Percentiles rank a stretch among this genome's conserved stretches.
Evolutionary conservation across 2,888 invertebrate genomes (phyloP).

Genomic region (Brachyptera risi): DNA sequence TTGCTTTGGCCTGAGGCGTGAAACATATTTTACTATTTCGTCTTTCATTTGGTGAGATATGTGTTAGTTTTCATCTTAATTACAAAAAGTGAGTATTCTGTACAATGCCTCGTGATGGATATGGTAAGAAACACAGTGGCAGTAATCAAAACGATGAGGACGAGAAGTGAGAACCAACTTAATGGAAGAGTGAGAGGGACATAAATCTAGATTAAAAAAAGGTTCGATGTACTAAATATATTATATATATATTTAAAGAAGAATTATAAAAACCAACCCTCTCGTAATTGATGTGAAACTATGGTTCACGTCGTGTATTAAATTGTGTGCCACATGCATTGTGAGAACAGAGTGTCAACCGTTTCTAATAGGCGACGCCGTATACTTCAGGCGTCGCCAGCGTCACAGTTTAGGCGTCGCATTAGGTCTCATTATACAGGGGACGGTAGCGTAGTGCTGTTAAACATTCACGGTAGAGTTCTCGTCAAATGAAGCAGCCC

Average conservation of each 20-base stretch:
- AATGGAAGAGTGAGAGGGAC: too few relatives aligned
- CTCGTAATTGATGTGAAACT: background rate
- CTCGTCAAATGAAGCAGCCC: conserved; percentile 10
- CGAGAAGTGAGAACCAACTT: conserved; percentile 27
- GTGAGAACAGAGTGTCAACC: too few relatives aligned
- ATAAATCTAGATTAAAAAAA: background rate
- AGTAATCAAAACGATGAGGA: conserved; percentile 27
- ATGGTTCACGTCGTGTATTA: background rate
- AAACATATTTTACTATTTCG: conserved; percentile 33
- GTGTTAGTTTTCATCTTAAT: too few relatives aligned
- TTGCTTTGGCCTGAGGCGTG: conserved; percentile 37
- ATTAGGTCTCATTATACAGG: conserved; percentile 12
- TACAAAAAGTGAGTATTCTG: conserved; percentile 4
- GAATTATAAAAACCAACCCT: background rate
- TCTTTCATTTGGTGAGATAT: conserved; percentile 5
- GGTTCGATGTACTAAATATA: conserved; percentile 14
- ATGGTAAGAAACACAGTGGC: conserved; percentile 9
- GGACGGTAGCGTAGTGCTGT: conserved; percentile 9
- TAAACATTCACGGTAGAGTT: conserved; percentile 15
- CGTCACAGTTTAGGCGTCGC: conserved; percentile 2
- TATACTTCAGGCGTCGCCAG: background rate
- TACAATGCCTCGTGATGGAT: background rate
- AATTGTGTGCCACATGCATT: too few relatives aligned
- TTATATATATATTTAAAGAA: background rate
- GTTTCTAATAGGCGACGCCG: background rate